Conservation (phyloP, 1,140 invertebrate species). For the Bombyx mandarina region DNA sequence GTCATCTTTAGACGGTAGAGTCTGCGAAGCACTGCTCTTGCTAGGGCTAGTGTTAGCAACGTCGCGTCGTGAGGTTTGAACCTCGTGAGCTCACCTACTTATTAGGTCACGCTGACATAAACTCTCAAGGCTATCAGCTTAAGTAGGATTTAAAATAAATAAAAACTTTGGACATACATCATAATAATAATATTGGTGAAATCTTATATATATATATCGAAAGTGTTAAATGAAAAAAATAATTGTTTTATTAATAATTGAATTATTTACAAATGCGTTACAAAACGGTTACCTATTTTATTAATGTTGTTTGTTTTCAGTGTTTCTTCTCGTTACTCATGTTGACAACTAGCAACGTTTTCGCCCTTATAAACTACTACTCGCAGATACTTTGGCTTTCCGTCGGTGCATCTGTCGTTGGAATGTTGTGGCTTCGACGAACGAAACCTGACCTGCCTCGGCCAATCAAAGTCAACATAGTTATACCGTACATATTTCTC, state of each 20-base stretch:
- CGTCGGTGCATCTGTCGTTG: constrained; percentile 80
- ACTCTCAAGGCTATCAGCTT: too few species aligned
- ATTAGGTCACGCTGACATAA: too few species aligned
- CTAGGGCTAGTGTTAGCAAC: too few species aligned
- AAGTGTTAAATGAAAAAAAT: background rate
- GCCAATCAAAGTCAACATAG: constrained; percentile 86
- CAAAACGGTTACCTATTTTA: background rate
- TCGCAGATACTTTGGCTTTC: constrained; percentile 87
- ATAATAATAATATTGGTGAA: too few species aligned
- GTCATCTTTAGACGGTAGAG: too few species aligned
- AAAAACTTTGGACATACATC: too few species aligned
- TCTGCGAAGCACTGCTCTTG: too few species aligned
- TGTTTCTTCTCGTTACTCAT: constrained; percentile 80
- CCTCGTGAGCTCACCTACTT: too few species aligned
- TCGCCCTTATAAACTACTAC: constrained; percentile 83
- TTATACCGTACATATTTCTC: constrained; percentile 88
- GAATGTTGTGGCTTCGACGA: constrained; percentile 84
- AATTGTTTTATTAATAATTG: background rate
- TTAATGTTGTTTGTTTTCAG: constrained; percentile 65
- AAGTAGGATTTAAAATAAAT: too few species aligned
- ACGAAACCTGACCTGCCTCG: constrained; percentile 80
- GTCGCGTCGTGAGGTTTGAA: too few species aligned
- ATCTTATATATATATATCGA: too few species aligned
- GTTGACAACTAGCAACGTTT: constrained; percentile 80
- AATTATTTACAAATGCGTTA: background rate